Percentiles rank a stretch among this genome's conserved stretches.
Evolutionary conservation across 2,113 vertebrate genomes (phyloP).

Genomic region (Salminus brasiliensis): DNA sequence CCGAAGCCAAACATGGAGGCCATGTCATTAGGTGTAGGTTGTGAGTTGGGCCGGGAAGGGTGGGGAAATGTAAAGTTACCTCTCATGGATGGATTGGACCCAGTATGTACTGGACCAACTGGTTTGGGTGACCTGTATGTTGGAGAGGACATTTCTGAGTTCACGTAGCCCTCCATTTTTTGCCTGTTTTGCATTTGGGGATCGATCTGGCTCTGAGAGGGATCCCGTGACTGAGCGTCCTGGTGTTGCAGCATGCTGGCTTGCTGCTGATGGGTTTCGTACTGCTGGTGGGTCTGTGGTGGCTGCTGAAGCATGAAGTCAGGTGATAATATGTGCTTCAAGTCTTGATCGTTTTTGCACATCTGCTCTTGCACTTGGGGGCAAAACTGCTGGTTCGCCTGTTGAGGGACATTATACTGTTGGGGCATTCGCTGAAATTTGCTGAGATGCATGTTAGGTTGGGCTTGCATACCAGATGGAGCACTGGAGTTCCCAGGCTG

Average conservation of each 20-base stretch:
- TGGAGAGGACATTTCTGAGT: slow-evolving; percentile 69
- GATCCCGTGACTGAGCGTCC: slow-evolving; percentile 40
- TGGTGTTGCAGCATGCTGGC: slow-evolving; percentile 51
- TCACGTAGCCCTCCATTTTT: slow-evolving; percentile 71
- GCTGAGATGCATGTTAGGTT: slow-evolving; percentile 63
- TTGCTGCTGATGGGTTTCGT: slow-evolving; percentile 67
- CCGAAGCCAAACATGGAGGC: slow-evolving; percentile 58
- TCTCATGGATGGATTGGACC: slow-evolving; percentile 62
- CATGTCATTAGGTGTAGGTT: slow-evolving; percentile 70
- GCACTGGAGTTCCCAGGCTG: slow-evolving; percentile 68
- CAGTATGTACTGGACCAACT: slow-evolving; percentile 66
- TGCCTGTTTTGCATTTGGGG: slow-evolving; percentile 57
- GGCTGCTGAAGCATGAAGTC: slow-evolving; percentile 65
- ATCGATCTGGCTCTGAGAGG: slow-evolving; percentile 28
- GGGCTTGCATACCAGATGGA: slow-evolving; percentile 42
- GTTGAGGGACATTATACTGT: slow-evolving; percentile 70
- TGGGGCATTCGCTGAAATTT: slow-evolving; percentile 65
- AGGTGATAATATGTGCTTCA: slow-evolving; percentile 74
- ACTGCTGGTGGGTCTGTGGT: slow-evolving; percentile 65
- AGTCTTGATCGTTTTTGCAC: slow-evolving; percentile 74
- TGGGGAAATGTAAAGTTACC: slow-evolving; percentile 66
- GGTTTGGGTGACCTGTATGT: slow-evolving; percentile 65
- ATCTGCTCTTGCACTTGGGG: slow-evolving; percentile 76
- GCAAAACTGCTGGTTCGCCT: slow-evolving; percentile 67
- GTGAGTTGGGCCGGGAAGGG: slow-evolving; percentile 51